Evolutionary conservation across 2,113 vertebrate genomes (phyloP).

Genomic region (Lutjanus erythropterus): DNA sequence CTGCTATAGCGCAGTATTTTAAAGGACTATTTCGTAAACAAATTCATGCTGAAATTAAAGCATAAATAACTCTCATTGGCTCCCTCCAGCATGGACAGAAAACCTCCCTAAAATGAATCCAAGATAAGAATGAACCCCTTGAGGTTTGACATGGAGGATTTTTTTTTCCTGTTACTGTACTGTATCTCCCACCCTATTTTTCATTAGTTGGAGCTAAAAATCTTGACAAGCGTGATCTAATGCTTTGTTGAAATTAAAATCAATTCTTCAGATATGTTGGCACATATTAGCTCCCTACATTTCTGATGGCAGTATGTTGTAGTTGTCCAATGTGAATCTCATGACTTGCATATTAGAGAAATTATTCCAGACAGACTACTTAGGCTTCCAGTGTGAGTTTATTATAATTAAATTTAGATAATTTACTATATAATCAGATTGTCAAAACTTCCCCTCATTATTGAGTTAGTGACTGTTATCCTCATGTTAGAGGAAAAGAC

Average conservation of each 20-base stretch:
- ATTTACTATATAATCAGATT: not conserved
- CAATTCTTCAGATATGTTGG: no score
- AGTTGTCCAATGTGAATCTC: not conserved
- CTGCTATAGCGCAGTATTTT: not conserved
- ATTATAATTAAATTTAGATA: not conserved
- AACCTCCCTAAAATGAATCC: conserved; percentile 5
- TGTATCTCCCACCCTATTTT: not conserved
- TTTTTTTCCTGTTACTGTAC: not conserved
- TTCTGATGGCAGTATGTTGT: not conserved
- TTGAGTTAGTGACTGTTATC: not conserved
- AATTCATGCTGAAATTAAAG: not conserved
- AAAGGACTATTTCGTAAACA: not conserved
- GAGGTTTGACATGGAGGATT: conserved; percentile 22
- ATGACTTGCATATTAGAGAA: not conserved
- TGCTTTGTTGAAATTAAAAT: not conserved
- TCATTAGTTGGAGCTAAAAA: not conserved
- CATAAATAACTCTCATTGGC: not conserved
- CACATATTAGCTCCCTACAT: no score
- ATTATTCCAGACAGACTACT: not conserved
- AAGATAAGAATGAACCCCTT: conserved; percentile 32
- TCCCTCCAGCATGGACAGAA: not conserved
- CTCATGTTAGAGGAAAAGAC: not conserved
- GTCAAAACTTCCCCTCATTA: not conserved
- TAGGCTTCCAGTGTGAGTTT: not conserved
- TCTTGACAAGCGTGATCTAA: not conserved